A percentile compares a stretch with the other conserved stretches of the same genome.
phyloP scores from a whole-genome alignment of 2,888 invertebrate genomes.

The Bugula neritina region DNA sequence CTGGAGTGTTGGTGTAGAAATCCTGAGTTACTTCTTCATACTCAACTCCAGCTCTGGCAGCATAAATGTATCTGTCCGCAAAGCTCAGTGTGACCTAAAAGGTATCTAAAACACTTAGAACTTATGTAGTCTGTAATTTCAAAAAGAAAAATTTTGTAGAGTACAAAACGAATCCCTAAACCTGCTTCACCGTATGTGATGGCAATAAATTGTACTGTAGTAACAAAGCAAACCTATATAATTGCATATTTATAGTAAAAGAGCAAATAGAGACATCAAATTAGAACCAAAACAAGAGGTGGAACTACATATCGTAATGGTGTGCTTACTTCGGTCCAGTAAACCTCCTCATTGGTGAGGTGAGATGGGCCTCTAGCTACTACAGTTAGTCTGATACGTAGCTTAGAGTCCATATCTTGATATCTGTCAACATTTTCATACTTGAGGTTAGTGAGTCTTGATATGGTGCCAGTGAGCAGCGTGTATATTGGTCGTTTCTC shows the following conservation, averaged over 20 bases:
- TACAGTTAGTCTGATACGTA: background rate
- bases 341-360: background rate
- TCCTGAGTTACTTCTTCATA: background rate
- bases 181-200: no score
- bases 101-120: no score
- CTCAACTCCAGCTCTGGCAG: background rate
- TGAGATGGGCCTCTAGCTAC: background rate
- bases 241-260: no score
- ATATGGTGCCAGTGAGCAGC: background rate
- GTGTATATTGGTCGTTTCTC: background rate
- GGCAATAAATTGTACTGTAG: no score
- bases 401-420: background rate
- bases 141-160: no score
- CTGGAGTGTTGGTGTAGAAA: background rate
- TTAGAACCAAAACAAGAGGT: background rate
- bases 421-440: background rate
- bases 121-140: no score
- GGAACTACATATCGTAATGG: no score
- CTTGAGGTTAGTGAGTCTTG: background rate
- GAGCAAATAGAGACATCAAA: background rate
- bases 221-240: no score
- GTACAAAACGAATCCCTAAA: no score
- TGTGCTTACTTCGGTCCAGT: constrained; percentile 1
- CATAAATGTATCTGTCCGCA: constrained; percentile 19
- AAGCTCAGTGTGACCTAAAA: constrained; percentile 15